These are phyloP conservation scores for Eulemur albifrons DNA, from an alignment of 2,797 vertebrate species.

Conservation along the genomic window DNA sequence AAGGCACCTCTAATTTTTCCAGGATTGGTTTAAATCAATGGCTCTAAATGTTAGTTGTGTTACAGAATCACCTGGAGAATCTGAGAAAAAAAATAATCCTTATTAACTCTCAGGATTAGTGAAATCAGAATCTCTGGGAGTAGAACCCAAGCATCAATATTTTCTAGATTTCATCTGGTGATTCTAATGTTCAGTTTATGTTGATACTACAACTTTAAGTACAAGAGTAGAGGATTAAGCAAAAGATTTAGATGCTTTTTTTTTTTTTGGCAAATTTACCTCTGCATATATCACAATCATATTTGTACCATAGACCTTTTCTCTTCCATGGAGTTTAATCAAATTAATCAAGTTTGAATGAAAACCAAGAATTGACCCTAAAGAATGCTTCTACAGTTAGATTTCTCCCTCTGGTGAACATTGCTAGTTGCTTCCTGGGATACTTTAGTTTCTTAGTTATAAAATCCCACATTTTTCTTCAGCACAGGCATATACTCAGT, in stretches of 20 bases:
- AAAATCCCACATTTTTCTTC: neutral
- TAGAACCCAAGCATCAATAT: neutral
- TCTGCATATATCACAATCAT: neutral
- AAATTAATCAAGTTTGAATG: neutral
- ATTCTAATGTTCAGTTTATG: neutral
- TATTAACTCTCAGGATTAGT: neutral
- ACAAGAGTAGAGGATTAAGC: neutral
- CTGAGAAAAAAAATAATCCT: neutral
- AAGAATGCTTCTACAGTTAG: neutral
- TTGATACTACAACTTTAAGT: neutral
- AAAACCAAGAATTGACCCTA: neutral
- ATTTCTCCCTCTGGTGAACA: neutral
- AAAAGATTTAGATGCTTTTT: neutral
- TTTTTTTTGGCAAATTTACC: neutral
- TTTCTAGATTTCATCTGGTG: neutral
- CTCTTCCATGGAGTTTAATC: neutral
- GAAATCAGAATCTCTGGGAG: neutral
- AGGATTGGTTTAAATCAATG: neutral
- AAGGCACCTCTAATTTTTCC: neutral
- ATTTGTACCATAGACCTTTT: neutral
- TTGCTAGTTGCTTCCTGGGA: neutral
- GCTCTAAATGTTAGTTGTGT: neutral
- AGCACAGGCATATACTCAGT: neutral
- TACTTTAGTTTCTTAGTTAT: neutral
- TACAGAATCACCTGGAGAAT: neutral